A percentile compares a stretch with the other conserved stretches of the same genome.
Evolutionary conservation across 2,113 vertebrate species (phyloP).

Genomic region (Dascyllus trimaculatus): DNA sequence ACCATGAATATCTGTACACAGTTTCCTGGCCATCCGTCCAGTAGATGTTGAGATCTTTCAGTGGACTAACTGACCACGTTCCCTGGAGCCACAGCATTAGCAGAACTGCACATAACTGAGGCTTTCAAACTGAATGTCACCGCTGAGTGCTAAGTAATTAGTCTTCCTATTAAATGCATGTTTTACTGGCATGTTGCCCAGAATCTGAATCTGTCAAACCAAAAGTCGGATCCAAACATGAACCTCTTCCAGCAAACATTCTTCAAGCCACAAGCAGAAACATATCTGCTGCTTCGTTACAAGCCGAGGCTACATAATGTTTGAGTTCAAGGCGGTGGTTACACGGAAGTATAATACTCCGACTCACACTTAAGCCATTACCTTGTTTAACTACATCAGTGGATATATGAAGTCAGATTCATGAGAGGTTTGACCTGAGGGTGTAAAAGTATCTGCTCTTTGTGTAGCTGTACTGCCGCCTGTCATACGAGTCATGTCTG

Average conservation of each 20-base stretch:
- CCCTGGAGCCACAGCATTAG: not conserved
- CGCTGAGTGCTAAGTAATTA: not conserved
- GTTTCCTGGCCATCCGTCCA: too few relatives aligned
- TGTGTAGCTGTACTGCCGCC: slow-evolving; percentile 29
- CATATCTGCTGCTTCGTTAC: not conserved
- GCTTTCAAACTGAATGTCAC: not conserved
- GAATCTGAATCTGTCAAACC: not conserved
- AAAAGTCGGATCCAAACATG: slow-evolving; percentile 14
- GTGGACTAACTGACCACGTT: too few relatives aligned
- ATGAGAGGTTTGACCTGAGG: slow-evolving; percentile 33
- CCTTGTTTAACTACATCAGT: slow-evolving; percentile 10
- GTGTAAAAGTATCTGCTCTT: slow-evolving; percentile 41
- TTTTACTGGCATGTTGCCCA: not conserved
- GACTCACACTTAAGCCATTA: not conserved
- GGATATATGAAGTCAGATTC: slow-evolving; percentile 17
- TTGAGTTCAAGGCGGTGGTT: slow-evolving; percentile 8
- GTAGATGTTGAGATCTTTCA: too few relatives aligned
- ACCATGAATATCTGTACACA: too few relatives aligned
- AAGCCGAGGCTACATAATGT: not conserved
- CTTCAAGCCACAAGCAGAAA: slow-evolving; percentile 17
- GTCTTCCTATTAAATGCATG: not conserved
- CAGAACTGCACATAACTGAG: not conserved
- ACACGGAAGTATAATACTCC: not conserved
- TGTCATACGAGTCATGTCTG: slow-evolving; percentile 44
- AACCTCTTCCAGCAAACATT: not conserved